phyloP scores from a whole-genome alignment of 1,140 invertebrate species.

The Triops longicaudatus region DNA sequence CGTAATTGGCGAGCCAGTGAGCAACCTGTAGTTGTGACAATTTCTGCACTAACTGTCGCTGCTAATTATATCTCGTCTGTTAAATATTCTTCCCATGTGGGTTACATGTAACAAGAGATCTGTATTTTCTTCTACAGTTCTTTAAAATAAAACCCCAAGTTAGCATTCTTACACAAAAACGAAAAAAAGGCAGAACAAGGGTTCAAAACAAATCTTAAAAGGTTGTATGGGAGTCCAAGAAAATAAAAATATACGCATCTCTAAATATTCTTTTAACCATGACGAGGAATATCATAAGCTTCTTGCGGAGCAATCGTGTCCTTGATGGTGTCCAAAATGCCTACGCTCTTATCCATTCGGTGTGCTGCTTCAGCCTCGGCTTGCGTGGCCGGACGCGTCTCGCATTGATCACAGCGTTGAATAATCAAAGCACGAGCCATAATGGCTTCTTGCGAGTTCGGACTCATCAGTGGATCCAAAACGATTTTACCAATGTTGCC shows the following conservation, averaged over 20 bases:
- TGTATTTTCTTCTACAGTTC: neutral
- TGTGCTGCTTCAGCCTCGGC: conserved; percentile 18
- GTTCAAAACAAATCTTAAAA: neutral
- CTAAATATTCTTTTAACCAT: neutral
- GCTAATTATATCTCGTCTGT: too few species aligned
- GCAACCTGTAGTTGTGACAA: too few species aligned
- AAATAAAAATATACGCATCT: conserved; percentile 7
- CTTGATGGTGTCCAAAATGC: conserved; percentile 22
- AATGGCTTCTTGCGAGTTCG: conserved; percentile 28
- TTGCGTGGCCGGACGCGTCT: conserved; percentile 4
- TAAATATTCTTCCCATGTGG: too few species aligned
- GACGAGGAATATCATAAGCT: neutral
- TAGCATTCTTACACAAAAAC: neutral
- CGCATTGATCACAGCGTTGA: neutral
- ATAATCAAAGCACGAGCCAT: conserved; percentile 21
- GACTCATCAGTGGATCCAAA: conserved; percentile 63
- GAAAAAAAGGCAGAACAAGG: neutral
- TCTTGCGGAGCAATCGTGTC: conserved; percentile 19
- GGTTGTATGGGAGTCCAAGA: neutral
- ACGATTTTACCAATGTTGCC: conserved; percentile 84
- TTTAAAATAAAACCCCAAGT: neutral
- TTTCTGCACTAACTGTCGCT: too few species aligned
- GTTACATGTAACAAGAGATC: neutral
- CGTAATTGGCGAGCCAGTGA: too few species aligned
- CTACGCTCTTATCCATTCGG: neutral